A percentile compares a stretch with the other conserved stretches of the same genome.
These are phyloP conservation scores for Pycnonotus jocosus DNA, from an alignment of 2,113 vertebrate genomes.

Conservation along the genomic window DNA sequence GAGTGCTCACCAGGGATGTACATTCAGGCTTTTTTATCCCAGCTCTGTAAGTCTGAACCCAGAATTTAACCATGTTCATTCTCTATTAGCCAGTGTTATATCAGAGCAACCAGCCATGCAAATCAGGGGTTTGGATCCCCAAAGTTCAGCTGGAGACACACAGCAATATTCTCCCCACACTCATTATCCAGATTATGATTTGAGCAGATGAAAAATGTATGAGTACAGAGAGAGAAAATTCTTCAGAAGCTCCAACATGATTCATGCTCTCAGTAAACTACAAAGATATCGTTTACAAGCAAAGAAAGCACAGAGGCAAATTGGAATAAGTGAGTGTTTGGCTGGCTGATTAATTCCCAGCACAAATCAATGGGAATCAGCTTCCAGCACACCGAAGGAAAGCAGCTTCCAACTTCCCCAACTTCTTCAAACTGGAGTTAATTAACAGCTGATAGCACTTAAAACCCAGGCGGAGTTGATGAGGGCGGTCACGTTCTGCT, in stretches of 20 bases:
- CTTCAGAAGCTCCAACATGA: slow-evolving; percentile 29
- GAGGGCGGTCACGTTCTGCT: background rate
- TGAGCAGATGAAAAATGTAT: slow-evolving; percentile 36
- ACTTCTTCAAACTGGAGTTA: slow-evolving; percentile 36
- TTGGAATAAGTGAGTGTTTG: slow-evolving; percentile 8
- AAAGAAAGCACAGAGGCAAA: background rate
- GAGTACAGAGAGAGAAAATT: background rate
- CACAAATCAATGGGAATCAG: slow-evolving; percentile 53
- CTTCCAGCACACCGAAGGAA: background rate
- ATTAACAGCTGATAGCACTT: slow-evolving; percentile 46
- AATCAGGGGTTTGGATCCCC: background rate
- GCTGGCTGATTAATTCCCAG: slow-evolving; percentile 39
- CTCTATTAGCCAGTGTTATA: background rate
- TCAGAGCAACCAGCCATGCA: background rate
- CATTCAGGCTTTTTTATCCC: background rate
- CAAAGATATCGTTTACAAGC: slow-evolving; percentile 43
- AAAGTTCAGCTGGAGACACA: background rate
- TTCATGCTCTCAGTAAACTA: slow-evolving; percentile 49
- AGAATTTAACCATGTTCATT: background rate
- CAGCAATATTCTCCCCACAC: background rate
- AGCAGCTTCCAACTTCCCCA: slow-evolving; percentile 14
- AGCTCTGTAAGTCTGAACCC: background rate
- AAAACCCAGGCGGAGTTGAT: background rate
- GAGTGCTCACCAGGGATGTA: background rate
- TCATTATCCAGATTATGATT: slow-evolving; percentile 29